Percentiles rank a stretch among this genome's conserved stretches.
phyloP scores from a whole-genome alignment of 2,797 vertebrate genomes.

The Austrolebias charrua region DNA sequence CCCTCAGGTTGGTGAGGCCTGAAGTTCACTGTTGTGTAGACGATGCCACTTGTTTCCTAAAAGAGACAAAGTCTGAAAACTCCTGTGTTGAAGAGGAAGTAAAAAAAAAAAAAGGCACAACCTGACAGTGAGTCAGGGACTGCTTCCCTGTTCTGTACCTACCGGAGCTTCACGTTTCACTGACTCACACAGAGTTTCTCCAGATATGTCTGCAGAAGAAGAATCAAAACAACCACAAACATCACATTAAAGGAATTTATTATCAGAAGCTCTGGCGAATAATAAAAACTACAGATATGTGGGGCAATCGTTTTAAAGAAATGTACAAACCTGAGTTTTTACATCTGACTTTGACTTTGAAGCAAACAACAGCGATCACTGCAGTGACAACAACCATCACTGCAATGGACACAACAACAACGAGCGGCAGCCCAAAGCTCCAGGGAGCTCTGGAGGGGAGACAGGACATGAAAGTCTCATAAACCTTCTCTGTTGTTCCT shows the following conservation, averaged over 20 bases:
- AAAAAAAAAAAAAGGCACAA: constrained; percentile 4
- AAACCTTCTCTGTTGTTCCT: not conserved
- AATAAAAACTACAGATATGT: no score
- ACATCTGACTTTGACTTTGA: constrained; percentile 53
- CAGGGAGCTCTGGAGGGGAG: constrained; percentile 48
- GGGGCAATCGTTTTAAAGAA: no score
- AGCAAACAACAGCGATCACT: constrained; percentile 44
- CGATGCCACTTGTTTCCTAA: constrained; percentile 58
- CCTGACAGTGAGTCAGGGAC: constrained; percentile 65
- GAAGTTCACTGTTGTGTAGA: constrained; percentile 78
- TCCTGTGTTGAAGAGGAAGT: constrained; percentile 35
- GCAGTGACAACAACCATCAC: constrained; percentile 48
- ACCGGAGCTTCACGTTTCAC: constrained; percentile 54
- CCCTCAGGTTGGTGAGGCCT: constrained; percentile 40
- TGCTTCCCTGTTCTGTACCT: constrained; percentile 50
- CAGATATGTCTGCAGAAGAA: constrained; percentile 55
- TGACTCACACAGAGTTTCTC: constrained; percentile 55
- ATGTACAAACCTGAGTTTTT: constrained; percentile 28
- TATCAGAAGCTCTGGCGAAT: constrained; percentile 2
- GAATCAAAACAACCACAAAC: constrained; percentile 21
- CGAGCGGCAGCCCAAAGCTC: constrained; percentile 44
- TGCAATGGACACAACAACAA: constrained; percentile 48
- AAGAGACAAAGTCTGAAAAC: constrained; percentile 26
- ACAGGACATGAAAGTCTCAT: not conserved
- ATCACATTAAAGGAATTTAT: not conserved